A percentile compares a stretch with the other conserved stretches of the same genome.
These are phyloP conservation scores for Drosophila teissieri DNA, from an alignment of 1,140 invertebrate species.

Conservation along the genomic window DNA sequence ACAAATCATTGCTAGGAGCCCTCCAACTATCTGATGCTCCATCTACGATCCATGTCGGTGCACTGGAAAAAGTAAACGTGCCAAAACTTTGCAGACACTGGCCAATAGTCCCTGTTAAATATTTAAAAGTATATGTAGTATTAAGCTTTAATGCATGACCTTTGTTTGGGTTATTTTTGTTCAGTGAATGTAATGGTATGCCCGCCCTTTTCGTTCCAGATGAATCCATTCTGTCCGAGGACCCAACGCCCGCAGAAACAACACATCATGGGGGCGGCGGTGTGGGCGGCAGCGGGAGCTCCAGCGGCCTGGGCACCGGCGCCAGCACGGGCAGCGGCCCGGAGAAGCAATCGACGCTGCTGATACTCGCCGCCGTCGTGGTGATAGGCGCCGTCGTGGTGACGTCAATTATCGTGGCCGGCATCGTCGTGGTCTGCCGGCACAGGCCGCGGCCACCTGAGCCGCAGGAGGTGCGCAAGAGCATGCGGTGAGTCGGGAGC, in stretches of 20 bases:
- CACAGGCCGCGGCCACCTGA: constrained; percentile 84
- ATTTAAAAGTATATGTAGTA: too few relatives aligned
- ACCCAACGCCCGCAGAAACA: constrained; percentile 84
- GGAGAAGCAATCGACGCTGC: constrained; percentile 83
- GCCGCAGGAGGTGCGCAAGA: constrained; percentile 84
- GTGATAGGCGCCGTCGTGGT: constrained; percentile 83
- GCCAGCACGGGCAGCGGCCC: constrained; percentile 77
- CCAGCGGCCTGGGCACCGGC: constrained; percentile 62
- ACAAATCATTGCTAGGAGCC: constrained; percentile 65
- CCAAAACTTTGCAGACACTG: too few relatives aligned
- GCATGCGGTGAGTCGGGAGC: constrained; percentile 77
- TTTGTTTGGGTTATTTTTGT: not conserved
- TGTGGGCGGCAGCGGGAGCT: constrained; percentile 40
- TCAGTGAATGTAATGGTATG: constrained; percentile 1
- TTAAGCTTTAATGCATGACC: too few relatives aligned
- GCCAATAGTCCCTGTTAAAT: too few relatives aligned
- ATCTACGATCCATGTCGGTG: constrained; percentile 24
- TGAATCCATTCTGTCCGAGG: constrained; percentile 84
- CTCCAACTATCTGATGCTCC: constrained; percentile 45
- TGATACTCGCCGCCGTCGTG: constrained; percentile 82
- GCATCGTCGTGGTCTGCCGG: constrained; percentile 83
- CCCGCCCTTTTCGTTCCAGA: constrained; percentile 44
- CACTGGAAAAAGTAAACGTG: constrained; percentile 9
- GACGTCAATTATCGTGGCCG: constrained; percentile 84
- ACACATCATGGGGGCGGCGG: constrained; percentile 77